Percentiles rank a stretch among this genome's conserved stretches.
phyloP scores from a whole-genome alignment of 2,113 vertebrate genomes.

The Cinclus cinclus region DNA sequence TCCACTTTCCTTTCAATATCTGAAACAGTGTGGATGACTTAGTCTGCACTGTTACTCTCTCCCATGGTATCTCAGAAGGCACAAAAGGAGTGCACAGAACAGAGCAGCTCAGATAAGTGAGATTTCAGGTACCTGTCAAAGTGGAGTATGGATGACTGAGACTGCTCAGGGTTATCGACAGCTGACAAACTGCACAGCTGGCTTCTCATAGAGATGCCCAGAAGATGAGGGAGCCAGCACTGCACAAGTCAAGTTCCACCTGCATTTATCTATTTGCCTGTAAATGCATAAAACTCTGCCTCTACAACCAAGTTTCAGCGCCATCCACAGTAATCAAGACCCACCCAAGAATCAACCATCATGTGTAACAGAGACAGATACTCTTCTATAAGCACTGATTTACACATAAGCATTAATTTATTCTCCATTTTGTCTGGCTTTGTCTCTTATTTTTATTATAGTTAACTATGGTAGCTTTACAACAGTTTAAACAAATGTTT shows the following conservation, averaged over 20 bases:
- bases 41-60: not conserved
- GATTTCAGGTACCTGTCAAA: constrained; percentile 2
- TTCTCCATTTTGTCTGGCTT: not conserved
- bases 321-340: not conserved
- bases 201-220: not conserved
- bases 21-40: not conserved
- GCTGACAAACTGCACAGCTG: not conserved
- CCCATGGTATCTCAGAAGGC: not conserved
- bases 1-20: constrained; percentile 4
- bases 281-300: not conserved
- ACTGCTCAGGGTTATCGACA: not conserved
- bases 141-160: not conserved
- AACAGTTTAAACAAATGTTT: constrained; percentile 6
- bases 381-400: not conserved
- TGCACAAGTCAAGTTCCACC: not conserved
- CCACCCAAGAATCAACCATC: not conserved
- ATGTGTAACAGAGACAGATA: not conserved
- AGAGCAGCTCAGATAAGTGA: constrained; percentile 23
- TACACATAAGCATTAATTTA: not conserved
- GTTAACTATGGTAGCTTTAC: not conserved
- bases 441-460: not conserved
- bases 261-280: not conserved
- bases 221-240: not conserved
- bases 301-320: not conserved
- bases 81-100: not conserved